Conservation (phyloP, 23 tunicate species). For the Phallusia fumigata region DNA sequence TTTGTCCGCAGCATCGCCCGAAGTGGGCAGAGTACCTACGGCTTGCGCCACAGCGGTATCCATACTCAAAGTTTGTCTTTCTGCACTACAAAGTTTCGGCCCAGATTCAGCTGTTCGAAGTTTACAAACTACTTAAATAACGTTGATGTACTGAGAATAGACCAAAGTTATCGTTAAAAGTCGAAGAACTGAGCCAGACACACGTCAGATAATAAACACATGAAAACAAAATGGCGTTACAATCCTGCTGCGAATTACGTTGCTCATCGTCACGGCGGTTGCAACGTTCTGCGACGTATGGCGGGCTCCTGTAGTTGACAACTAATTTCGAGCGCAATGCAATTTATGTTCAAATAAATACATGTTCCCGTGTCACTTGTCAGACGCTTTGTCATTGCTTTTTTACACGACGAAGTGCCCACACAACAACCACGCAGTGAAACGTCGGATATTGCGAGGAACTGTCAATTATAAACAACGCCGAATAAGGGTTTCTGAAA, state of each 20-base stretch:
- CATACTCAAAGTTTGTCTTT: neutral
- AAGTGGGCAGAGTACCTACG: neutral
- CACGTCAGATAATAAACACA: neutral
- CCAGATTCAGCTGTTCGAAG: no score
- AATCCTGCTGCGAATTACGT: neutral
- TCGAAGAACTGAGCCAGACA: no score
- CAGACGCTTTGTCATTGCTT: neutral
- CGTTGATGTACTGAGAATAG: neutral
- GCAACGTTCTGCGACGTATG: neutral
- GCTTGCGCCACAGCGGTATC: conserved; percentile 31
- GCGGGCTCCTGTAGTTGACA: neutral
- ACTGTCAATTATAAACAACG: conserved; percentile 10
- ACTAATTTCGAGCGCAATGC: neutral
- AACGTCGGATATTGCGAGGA: conserved; percentile 1
- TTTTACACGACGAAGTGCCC: neutral
- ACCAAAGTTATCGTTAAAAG: no score
- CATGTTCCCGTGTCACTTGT: neutral
- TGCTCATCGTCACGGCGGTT: neutral
- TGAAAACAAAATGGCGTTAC: conserved; percentile 8
- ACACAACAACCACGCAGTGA: neutral
- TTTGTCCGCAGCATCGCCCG: neutral
- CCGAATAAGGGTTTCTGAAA: neutral
- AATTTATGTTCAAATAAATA: neutral
- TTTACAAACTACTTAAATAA: neutral
- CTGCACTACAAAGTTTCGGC: no score